These are phyloP conservation scores for Chelonoidis abingdonii DNA, from an alignment of 2,113 vertebrate genomes.

Conservation along the genomic window DNA sequence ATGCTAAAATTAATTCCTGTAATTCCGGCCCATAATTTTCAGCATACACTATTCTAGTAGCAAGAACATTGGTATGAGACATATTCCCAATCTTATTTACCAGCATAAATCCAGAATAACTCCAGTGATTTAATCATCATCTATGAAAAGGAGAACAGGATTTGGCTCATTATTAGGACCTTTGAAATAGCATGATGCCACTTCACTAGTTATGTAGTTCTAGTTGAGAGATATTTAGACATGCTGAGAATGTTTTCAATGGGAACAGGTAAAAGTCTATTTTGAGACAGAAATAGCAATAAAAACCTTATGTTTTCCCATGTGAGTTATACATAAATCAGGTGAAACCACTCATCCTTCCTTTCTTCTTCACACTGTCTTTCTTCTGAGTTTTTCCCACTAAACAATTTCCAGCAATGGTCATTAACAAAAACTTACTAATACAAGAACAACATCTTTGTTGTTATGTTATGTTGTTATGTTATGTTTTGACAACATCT, in stretches of 20 bases:
- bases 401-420: not conserved
- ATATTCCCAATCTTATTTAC: not conserved
- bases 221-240: not conserved
- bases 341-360: not conserved
- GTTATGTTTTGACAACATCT: not conserved
- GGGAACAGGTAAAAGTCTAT: not conserved
- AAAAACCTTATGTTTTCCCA: not conserved
- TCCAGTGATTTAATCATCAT: not conserved
- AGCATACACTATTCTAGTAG: not conserved
- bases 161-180: not conserved
- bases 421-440: not conserved
- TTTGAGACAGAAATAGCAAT: not conserved
- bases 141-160: not conserved
- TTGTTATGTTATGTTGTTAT: too few relatives aligned
- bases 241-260: not conserved
- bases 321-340: accelerated
- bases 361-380: not conserved
- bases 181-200: not conserved
- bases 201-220: not conserved
- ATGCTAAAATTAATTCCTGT: not conserved
- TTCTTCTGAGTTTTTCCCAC: not conserved
- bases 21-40: not conserved
- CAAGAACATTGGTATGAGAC: not conserved
- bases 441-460: not conserved
- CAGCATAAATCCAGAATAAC: not conserved